A percentile compares a stretch with the other conserved stretches of the same genome.
Conservation (phyloP, 2,797 vertebrate genomes). For the Anisognathus igniventris region DNA sequence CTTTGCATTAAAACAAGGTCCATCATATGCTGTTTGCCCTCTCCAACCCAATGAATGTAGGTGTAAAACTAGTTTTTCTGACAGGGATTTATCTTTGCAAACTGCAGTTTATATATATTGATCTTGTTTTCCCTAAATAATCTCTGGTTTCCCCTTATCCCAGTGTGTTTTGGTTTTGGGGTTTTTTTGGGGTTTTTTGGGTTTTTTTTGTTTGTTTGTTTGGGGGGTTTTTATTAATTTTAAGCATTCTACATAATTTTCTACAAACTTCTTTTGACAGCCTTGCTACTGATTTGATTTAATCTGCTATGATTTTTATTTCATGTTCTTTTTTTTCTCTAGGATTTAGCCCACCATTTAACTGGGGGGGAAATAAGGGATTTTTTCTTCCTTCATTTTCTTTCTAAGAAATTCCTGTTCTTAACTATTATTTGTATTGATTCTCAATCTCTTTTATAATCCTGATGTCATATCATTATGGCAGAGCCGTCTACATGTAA, state of each 20-base stretch:
- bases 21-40: background rate
- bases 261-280: background rate
- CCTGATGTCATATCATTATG: background rate
- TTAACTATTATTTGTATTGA: background rate
- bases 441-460: background rate
- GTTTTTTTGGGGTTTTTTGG: too few relatives aligned
- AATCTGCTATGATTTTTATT: background rate
- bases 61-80: background rate
- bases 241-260: background rate
- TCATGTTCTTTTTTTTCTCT: background rate
- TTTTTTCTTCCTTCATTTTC: background rate
- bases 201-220: too few relatives aligned
- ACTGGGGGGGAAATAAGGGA: rapidly evolving
- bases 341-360: background rate
- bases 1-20: background rate
- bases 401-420: background rate
- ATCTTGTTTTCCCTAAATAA: background rate
- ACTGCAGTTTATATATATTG: background rate
- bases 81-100: background rate
- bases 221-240: background rate
- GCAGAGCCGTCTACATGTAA: rapidly evolving
- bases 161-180: background rate
- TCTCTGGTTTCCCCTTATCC: background rate
- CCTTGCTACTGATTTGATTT: background rate
- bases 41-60: background rate